Conservation (phyloP, 2,113 vertebrate species). For the Oenanthe oenanthe region DNA sequence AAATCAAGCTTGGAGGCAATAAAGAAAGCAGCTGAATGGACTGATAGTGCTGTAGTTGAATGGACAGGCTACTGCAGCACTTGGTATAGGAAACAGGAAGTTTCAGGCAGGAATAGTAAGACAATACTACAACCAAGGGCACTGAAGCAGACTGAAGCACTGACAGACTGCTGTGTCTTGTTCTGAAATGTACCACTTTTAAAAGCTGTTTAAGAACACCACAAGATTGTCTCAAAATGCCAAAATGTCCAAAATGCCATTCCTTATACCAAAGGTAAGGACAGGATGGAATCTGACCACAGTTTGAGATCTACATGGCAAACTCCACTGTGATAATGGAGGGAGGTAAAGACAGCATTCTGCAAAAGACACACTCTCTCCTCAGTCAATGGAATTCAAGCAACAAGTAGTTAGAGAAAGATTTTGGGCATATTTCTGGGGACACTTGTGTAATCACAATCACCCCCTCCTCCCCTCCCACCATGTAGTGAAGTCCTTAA, state of each 20-base stretch:
- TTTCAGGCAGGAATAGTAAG: neutral
- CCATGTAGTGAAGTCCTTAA: rapidly evolving
- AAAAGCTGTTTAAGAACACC: neutral
- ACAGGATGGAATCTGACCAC: neutral
- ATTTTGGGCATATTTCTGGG: neutral
- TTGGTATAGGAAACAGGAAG: neutral
- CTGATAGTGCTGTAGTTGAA: neutral
- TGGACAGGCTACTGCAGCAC: neutral
- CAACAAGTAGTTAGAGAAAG: neutral
- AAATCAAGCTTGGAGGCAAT: neutral
- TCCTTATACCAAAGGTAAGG: neutral
- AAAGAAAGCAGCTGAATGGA: neutral
- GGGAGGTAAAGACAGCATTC: neutral
- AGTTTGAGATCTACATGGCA: neutral
- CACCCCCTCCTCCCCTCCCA: neutral
- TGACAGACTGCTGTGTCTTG: neutral
- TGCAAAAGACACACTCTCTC: neutral
- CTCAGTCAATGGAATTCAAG: neutral
- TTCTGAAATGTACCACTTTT: neutral
- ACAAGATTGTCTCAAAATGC: neutral
- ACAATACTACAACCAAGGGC: neutral
- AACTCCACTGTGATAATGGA: neutral
- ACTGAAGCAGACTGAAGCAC: neutral
- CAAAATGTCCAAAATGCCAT: neutral
- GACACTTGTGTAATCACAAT: neutral